phyloP scores from a whole-genome alignment of 2,113 vertebrate species.

The Crotalus horridus region DNA sequence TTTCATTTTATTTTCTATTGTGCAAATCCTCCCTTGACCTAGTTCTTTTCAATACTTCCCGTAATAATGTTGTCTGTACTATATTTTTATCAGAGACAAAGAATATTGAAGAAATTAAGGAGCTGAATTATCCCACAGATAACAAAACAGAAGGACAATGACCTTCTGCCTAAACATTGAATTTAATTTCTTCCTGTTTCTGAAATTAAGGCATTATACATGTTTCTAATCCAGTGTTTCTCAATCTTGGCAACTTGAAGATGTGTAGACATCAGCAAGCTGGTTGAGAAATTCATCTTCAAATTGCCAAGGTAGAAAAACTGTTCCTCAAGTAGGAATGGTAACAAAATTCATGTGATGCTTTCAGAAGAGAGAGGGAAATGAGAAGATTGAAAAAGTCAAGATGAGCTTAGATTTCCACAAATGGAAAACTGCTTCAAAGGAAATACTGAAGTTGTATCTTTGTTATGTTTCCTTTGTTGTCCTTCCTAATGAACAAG shows the following conservation, averaged over 20 bases:
- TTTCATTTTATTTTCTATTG: conserved; percentile 46
- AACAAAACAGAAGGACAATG: neutral
- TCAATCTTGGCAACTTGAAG: too few relatives aligned
- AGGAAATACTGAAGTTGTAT: neutral
- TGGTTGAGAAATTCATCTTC: too few relatives aligned
- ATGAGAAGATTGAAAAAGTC: neutral
- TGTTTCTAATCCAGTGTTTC: neutral
- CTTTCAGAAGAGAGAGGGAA: neutral
- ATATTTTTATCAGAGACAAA: neutral
- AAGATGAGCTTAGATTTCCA: neutral
- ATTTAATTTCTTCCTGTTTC: neutral
- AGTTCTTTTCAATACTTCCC: conserved; percentile 9
- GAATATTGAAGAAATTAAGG: neutral
- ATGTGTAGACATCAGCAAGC: too few relatives aligned
- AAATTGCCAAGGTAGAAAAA: too few relatives aligned
- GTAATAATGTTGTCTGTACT: conserved; percentile 34
- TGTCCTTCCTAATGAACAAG: too few relatives aligned
- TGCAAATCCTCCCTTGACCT: conserved; percentile 46
- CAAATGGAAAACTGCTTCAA: neutral
- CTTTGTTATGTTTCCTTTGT: neutral
- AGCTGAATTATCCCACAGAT: neutral
- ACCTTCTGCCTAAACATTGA: neutral
- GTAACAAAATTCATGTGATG: neutral
- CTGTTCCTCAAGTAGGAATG: neutral
- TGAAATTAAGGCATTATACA: neutral